Conservation (phyloP, 1,140 invertebrate species). For the Drosophila parabipectinata region DNA sequence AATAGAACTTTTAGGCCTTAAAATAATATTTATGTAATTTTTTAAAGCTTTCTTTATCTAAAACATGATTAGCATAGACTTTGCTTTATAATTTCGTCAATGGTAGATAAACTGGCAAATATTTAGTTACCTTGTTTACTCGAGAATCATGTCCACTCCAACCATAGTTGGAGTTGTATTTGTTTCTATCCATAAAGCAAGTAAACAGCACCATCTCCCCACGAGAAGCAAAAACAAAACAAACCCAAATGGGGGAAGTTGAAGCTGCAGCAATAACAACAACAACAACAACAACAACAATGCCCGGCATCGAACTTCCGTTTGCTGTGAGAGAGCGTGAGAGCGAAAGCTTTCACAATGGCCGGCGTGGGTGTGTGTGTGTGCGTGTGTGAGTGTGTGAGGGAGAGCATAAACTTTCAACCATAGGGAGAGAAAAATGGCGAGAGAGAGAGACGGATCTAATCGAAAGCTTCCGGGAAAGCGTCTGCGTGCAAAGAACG, state of each 20-base stretch:
- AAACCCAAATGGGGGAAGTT: constrained; percentile 24
- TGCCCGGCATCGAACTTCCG: constrained; percentile 58
- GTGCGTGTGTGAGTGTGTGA: too few species aligned
- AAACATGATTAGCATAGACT: background rate
- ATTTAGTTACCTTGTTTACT: background rate
- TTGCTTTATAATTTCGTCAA: too few species aligned
- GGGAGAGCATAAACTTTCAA: background rate
- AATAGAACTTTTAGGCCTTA: too few species aligned
- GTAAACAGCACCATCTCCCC: constrained; percentile 25
- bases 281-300: constrained; percentile 39
- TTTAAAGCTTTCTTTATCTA: background rate
- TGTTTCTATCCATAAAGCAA: constrained; percentile 33
- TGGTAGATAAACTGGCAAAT: background rate
- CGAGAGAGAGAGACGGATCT: constrained; percentile 49
- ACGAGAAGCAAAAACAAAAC: constrained; percentile 15
- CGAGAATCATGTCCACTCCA: constrained; percentile 28
- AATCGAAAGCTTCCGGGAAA: constrained; percentile 72
- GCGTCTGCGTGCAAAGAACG: constrained; percentile 38
- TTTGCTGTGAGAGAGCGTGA: constrained; percentile 32
- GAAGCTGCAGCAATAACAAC: constrained; percentile 30
- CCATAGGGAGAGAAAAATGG: constrained; percentile 2
- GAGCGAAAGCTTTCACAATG: background rate
- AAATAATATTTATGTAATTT: too few species aligned
- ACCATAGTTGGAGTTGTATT: constrained; percentile 5
- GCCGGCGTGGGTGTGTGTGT: background rate